A percentile compares a stretch with the other conserved stretches of the same genome.
Evolutionary conservation across 2,888 invertebrate genomes (phyloP).

Genomic region (Orthonevra nobilis): DNA sequence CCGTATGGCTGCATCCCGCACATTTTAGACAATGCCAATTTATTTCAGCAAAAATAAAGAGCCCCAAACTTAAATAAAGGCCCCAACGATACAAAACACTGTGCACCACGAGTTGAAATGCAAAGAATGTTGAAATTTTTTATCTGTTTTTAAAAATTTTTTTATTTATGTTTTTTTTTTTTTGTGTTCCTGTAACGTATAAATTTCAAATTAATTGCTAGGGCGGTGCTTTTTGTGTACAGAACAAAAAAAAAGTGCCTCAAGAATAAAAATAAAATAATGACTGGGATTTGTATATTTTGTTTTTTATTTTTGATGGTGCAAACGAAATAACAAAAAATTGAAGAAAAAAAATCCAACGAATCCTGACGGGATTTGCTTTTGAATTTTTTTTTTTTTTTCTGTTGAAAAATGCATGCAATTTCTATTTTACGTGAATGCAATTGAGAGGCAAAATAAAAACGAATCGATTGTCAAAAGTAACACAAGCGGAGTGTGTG

Average conservation of each 20-base stretch:
- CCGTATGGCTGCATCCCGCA: conserved; percentile 53
- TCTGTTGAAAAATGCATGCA: too few relatives aligned
- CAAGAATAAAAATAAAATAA: conserved; percentile 17
- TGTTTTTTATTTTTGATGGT: not conserved
- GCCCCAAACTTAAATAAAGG: conserved; percentile 17
- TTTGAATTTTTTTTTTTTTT: too few relatives aligned
- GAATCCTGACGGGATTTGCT: too few relatives aligned
- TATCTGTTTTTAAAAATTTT: too few relatives aligned
- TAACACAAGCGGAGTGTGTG: too few relatives aligned
- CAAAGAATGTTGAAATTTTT: conserved; percentile 49
- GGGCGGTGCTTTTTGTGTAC: conserved; percentile 28
- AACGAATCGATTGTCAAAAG: too few relatives aligned
- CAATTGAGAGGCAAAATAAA: too few relatives aligned
- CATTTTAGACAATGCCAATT: conserved; percentile 66
- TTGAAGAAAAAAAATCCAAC: too few relatives aligned
- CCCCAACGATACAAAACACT: not conserved
- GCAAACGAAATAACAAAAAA: too few relatives aligned
- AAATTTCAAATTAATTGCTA: conserved; percentile 67
- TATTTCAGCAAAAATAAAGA: conserved; percentile 50
- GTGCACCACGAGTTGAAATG: conserved; percentile 23
- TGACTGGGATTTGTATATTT: conserved; percentile 37
- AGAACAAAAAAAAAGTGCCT: conserved; percentile 22
- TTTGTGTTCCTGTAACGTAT: conserved; percentile 44
- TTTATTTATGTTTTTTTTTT: not conserved
- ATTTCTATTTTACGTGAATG: too few relatives aligned